Base-by-base conservation (phyloP, 2,113 vertebrate species). In the Scartelaos histophorus region DNA sequence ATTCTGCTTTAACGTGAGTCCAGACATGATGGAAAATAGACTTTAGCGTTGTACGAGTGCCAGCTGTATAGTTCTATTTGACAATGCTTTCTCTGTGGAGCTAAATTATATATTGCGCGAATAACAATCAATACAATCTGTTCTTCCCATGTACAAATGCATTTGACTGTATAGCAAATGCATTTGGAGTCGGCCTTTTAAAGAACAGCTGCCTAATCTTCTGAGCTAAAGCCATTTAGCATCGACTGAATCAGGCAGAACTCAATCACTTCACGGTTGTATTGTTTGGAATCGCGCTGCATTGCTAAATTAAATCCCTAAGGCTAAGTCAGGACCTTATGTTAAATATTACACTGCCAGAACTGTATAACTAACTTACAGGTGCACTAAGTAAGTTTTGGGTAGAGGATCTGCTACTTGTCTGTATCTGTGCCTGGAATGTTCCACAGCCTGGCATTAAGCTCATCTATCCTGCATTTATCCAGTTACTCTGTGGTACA, bases 11-110 rank as follows among this genome's bases (percentile, higher is more conserved):
- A 29, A 29, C 29, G 2, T 29, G 29, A 29, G 29, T 29, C 29
- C 29, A 51, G 49, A 17, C 49, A 17, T 51, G 69, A 7, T 66
- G 7, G 17, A 43, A 13, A 46, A 12, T n/a, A 15, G 22, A 22
- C 22, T 22, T 34, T 65, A 54, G 9, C 58, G 25, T 57, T 29
- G 60, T 46, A 24, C 35, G 56, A 51, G 56, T 67, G 66, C 57
- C 79, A 77, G 70, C 35, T 78, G 73, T 74, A 62, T 25, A 13
- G 19, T n/a, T n/a, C 34, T 35, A n/a, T 35, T 16, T 64, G 61
- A 62, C 25, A 35, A 62, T 38, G 34, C 34, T 13, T 15, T 11
- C 56, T 34, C 29, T 64, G 29, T 38, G 10, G 10, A 2, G 13
- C 29, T 25, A 64, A 15, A 15, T 29, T 15, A 61, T 61, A 61